A percentile compares a stretch with the other conserved stretches of the same genome.
These are phyloP conservation scores for Tiliqua scincoides DNA, from an alignment of 2,113 vertebrate genomes.

Conservation along the genomic window DNA sequence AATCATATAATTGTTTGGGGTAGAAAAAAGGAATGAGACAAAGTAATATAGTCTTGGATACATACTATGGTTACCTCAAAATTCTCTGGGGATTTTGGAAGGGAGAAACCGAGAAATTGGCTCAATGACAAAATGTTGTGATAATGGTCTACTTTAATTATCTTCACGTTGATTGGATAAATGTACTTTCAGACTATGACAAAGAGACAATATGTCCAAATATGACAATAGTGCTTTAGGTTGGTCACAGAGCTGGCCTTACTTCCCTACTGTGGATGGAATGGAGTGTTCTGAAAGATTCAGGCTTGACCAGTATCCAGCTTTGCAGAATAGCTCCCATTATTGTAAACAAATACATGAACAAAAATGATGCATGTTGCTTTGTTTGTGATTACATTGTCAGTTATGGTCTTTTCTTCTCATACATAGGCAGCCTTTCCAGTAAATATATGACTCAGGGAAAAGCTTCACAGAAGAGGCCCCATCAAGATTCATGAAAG, in stretches of 20 bases:
- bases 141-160: neutral
- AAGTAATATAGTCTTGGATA: neutral
- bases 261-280: neutral
- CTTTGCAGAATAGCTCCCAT: neutral
- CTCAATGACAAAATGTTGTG: neutral
- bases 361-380: neutral
- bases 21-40: neutral
- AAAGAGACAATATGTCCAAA: neutral
- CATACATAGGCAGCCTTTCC: slow-evolving; percentile 84
- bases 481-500: slow-evolving; percentile 84
- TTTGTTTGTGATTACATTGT: neutral
- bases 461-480: slow-evolving; percentile 85
- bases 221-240: neutral
- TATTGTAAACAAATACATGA: neutral
- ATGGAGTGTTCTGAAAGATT: neutral
- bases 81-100: neutral
- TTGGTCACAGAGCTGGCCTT: neutral
- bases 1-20: neutral
- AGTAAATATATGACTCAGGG: slow-evolving; percentile 86
- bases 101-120: neutral
- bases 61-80: neutral
- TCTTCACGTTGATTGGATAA: neutral
- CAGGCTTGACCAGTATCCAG: neutral
- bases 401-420: neutral
- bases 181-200: neutral